These are phyloP conservation scores for Cherax quadricarinatus DNA, from an alignment of 1,140 invertebrate species.

Conservation along the genomic window DNA sequence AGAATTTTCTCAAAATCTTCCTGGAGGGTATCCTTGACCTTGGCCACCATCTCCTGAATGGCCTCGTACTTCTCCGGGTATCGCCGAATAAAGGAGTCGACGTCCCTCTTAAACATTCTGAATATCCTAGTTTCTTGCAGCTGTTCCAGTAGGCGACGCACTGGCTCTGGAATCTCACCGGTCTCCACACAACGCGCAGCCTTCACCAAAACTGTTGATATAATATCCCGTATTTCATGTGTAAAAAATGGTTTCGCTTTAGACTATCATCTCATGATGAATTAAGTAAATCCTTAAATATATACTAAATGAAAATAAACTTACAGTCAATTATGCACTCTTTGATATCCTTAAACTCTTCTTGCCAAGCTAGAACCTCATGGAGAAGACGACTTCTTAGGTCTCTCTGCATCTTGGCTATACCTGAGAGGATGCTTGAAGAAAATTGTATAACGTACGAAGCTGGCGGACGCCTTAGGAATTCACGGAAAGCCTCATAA, in stretches of 20 bases:
- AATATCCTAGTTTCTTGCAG: not conserved
- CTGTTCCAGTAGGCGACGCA: constrained; percentile 10
- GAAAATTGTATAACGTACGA: not conserved
- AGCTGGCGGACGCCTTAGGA: not conserved
- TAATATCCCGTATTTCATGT: not conserved
- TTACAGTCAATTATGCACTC: not conserved
- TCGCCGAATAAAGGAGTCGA: not conserved
- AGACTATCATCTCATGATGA: not conserved
- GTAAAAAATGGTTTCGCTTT: not conserved
- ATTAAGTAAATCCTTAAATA: not conserved
- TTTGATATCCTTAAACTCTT: not conserved
- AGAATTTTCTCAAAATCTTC: not conserved
- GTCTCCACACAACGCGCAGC: not conserved
- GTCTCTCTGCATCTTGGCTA: not conserved
- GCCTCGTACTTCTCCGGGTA: constrained; percentile 5
- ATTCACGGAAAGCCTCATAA: not conserved
- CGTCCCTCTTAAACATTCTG: not conserved
- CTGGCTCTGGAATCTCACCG: not conserved
- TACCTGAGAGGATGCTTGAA: not conserved
- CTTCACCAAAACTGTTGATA: not conserved
- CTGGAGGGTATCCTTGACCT: not conserved
- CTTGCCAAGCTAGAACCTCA: not conserved
- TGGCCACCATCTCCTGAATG: not conserved
- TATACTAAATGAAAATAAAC: not conserved
- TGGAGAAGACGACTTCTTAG: not conserved